Conservation (phyloP, 2,888 invertebrate species). For the Nomada fucata region DNA sequence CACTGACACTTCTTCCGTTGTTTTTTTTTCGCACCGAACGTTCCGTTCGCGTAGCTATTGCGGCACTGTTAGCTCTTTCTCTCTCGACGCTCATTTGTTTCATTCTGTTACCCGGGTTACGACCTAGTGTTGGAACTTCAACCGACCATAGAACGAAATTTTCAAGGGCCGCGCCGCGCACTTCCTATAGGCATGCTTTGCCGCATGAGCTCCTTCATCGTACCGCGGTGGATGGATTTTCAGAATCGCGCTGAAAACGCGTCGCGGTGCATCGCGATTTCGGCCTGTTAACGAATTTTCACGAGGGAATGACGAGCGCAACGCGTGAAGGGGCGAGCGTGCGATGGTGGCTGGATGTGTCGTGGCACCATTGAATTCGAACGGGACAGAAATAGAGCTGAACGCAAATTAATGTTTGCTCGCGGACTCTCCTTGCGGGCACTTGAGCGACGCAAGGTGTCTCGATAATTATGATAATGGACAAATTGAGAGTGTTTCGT, state of each 20-base stretch:
- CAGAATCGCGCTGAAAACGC: not conserved
- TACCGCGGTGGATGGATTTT: constrained; percentile 27
- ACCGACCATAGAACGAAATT: constrained; percentile 48
- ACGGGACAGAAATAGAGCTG: no score
- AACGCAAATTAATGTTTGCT: no score
- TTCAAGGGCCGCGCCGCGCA: constrained; percentile 61
- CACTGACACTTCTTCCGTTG: constrained; percentile 11
- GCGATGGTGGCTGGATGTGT: no score
- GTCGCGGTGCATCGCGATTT: not conserved
- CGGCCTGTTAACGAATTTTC: no score
- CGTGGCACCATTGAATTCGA: no score
- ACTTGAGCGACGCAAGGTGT: no score
- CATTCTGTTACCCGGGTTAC: constrained; percentile 74
- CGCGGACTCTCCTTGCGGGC: no score
- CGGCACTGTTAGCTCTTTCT: constrained; percentile 59
- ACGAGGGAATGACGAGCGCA: no score
- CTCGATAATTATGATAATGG: no score
- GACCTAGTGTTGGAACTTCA: constrained; percentile 62
- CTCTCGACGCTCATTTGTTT: constrained; percentile 70
- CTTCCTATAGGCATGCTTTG: constrained; percentile 15
- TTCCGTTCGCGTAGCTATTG: constrained; percentile 67
- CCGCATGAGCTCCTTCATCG: constrained; percentile 12
- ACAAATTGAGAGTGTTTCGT: no score
- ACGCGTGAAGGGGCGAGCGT: no score
- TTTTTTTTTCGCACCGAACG: constrained; percentile 37